Evolutionary conservation across 2,888 invertebrate genomes (phyloP).

Genomic region (Caenorhabditis angaria): DNA sequence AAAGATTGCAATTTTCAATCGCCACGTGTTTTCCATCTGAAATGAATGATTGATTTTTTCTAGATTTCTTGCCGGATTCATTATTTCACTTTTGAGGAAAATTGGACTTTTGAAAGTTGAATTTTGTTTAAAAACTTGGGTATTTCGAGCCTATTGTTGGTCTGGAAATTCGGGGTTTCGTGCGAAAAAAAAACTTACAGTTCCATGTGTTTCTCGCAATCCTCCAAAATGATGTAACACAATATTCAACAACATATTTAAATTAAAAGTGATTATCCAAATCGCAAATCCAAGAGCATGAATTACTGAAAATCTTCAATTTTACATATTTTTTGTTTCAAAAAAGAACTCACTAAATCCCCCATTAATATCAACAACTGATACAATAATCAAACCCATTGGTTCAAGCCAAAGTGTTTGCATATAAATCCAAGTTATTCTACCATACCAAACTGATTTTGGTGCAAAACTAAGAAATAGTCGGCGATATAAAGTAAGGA

Average conservation of each 20-base stretch:
- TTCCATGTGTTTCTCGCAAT: conserved; percentile 43
- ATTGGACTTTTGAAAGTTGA: neutral
- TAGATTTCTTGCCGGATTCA: neutral
- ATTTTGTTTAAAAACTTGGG: neutral
- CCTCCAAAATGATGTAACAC: conserved; percentile 65
- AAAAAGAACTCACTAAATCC: conserved; percentile 56
- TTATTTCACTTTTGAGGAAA: neutral
- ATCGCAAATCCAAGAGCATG: conserved; percentile 66
- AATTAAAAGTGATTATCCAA: conserved; percentile 68
- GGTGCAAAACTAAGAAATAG: conserved; percentile 49
- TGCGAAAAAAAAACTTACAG: conserved; percentile 39
- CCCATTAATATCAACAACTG: conserved; percentile 67
- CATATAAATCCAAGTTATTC: conserved; percentile 42
- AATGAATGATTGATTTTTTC: conserved; percentile 10
- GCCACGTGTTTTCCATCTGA: conserved; percentile 63
- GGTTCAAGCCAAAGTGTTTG: conserved; percentile 53
- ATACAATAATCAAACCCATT: conserved; percentile 58
- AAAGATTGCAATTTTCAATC: conserved; percentile 63
- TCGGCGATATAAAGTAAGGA: conserved; percentile 58
- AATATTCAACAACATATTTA: conserved; percentile 69
- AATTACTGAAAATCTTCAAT: conserved; percentile 47
- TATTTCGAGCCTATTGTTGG: too few species aligned
- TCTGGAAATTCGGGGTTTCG: too few species aligned
- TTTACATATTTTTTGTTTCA: neutral
- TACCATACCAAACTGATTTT: conserved; percentile 40